Base-by-base conservation (phyloP, 2,113 vertebrate species). In the Chaenocephalus aceratus region DNA sequence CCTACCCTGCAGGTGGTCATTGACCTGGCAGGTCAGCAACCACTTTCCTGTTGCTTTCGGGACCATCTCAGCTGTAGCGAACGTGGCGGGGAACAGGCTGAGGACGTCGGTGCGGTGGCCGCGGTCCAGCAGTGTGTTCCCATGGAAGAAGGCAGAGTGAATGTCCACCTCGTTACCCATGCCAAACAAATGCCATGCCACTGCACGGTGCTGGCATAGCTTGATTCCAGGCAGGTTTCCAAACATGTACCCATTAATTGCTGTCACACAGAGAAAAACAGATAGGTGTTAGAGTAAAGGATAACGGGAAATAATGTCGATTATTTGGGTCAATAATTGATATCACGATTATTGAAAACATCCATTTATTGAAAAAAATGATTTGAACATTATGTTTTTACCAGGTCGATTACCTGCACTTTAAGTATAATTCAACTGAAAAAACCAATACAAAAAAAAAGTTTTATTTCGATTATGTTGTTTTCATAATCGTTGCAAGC, bases 101-200 rank as follows among this genome's bases (percentile, higher is more conserved):
- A 98, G 1, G 0, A 96, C 95, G 12, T 99, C 98, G 0, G 96
- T 94, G 53, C 97, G 94, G 89, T 97, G 97, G 58, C 97, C 96
- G 21, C 94, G 95, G 87, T 94, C 94, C 36, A 96, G 86, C 64
- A 99, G 93, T 0, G 97, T 98, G 83, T 99, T 97, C 18, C 97
- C 98, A 0, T 98, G 96, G 91, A 99, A 99, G 67, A 96, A 97
- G 0, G 95, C 97, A 0, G 97, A 96, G 21, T 99, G 97, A 82
- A 99, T 93, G 18, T 99, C 98, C 51, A 96, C 96, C 91, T 99
- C 97, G 1, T 95, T 97, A 6, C 98, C 98, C 95, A 99, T 98
- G 60, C 97, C 97, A 77, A 98, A 95, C 79, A 99, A 90, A 89
- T 99, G 97, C 97, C 97, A 98, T 80, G 97, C 95, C 67, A 97